Conservation (phyloP, 1,140 invertebrate genomes). For the Colletes latitarsis region DNA sequence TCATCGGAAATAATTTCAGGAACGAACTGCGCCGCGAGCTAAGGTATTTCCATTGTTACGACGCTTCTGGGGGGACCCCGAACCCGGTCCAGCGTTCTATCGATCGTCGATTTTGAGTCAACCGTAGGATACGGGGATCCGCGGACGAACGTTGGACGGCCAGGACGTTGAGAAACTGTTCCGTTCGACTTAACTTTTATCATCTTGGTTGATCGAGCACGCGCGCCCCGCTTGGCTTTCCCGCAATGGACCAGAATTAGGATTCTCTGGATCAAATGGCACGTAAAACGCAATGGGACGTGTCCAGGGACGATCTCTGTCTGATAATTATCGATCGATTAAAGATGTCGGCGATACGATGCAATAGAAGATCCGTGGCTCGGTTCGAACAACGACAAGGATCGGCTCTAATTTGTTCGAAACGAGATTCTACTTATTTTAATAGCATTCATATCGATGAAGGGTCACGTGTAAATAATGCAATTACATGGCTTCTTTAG, state of each 20-base stretch:
- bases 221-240: background rate
- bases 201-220: background rate
- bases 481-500: no score
- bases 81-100: background rate
- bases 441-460: background rate
- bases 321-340: slow-evolving; percentile 30
- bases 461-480: no score
- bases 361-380: no score
- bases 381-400: background rate
- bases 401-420: no score
- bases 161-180: background rate
- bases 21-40: background rate
- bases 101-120: slow-evolving; percentile 7
- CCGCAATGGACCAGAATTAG: slow-evolving; percentile 10
- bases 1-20: slow-evolving; percentile 29
- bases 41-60: slow-evolving; percentile 37
- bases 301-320: background rate
- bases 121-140: background rate
- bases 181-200: slow-evolving; percentile 22
- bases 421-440: no score
- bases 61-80: background rate
- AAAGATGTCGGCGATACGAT: background rate
- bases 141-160: background rate
- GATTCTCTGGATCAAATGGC: slow-evolving; percentile 19
- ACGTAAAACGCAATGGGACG: slow-evolving; percentile 9